Evolutionary conservation across 2,113 vertebrate species (phyloP).

Genomic region (Aix galericulata): DNA sequence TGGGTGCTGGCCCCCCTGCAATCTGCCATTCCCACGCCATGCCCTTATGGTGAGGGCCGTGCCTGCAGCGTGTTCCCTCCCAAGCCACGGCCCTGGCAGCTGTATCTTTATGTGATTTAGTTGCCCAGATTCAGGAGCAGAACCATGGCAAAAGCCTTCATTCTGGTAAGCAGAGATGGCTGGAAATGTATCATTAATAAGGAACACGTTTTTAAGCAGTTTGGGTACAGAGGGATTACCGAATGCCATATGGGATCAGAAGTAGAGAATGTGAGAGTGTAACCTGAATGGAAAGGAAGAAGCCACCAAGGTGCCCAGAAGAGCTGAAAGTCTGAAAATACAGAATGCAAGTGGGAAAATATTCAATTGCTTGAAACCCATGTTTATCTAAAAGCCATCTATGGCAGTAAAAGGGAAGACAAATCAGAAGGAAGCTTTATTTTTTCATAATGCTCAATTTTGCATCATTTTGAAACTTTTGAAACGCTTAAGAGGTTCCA

Average conservation of each 20-base stretch:
- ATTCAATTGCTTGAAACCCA: not conserved
- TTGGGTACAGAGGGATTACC: constrained; percentile 34
- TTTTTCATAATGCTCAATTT: not conserved
- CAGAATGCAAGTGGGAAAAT: not conserved
- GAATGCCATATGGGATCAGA: constrained; percentile 29
- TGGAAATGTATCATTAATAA: constrained; percentile 38
- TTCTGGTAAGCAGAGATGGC: not conserved
- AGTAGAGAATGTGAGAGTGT: constrained; percentile 18
- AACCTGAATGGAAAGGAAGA: constrained; percentile 4
- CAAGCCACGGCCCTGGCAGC: not conserved
- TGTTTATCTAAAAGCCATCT: not conserved
- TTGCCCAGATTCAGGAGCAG: not conserved
- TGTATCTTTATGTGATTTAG: not conserved
- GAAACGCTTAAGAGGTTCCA: constrained; percentile 23
- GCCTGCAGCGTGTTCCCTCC: not conserved
- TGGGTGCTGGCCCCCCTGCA: not conserved
- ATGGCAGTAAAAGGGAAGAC: not conserved
- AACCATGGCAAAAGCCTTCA: not conserved
- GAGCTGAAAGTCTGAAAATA: constrained; percentile 25
- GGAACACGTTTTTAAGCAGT: constrained; percentile 20
- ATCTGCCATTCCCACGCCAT: not conserved
- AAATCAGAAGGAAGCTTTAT: not conserved
- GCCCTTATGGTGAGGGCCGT: not conserved
- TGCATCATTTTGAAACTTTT: constrained; percentile 6
- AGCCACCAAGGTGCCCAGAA: not conserved